Conservation (phyloP, 2,888 invertebrate species). For the Epinotia ramella region DNA sequence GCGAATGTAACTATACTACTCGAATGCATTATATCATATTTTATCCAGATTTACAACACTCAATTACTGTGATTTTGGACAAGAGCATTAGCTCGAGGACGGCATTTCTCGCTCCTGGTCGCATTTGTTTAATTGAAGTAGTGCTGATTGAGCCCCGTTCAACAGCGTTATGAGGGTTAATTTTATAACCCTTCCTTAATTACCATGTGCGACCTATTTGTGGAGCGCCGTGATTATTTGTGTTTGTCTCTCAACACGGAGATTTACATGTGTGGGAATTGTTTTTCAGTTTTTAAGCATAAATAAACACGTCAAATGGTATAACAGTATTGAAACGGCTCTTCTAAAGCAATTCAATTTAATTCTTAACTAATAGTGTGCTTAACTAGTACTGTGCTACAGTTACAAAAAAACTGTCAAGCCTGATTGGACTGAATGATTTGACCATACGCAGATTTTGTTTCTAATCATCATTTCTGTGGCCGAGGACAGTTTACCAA, state of each 20-base stretch:
- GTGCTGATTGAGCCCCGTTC: conserved; percentile 20
- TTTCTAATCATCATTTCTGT: too few relatives aligned
- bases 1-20: not conserved
- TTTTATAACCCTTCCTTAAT: conserved; percentile 34
- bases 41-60: conserved; percentile 15
- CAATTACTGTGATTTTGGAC: conserved; percentile 23
- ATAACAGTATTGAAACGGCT: too few relatives aligned
- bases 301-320: not conserved
- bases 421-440: too few relatives aligned
- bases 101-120: not conserved
- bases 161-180: conserved; percentile 31
- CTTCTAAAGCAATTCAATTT: too few relatives aligned
- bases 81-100: conserved; percentile 10
- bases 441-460: too few relatives aligned
- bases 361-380: too few relatives aligned
- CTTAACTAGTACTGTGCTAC: too few relatives aligned
- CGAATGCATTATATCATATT: conserved; percentile 5
- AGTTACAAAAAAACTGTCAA: too few relatives aligned
- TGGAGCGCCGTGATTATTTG: conserved; percentile 34
- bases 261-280: conserved; percentile 25
- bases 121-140: conserved; percentile 31
- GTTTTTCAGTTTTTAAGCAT: not conserved
- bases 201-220: conserved; percentile 36
- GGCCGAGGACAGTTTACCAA: too few relatives aligned
- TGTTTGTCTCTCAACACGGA: conserved; percentile 18